A percentile compares a stretch with the other conserved stretches of the same genome.
phyloP scores from a whole-genome alignment of 2,888 invertebrate species.

The Drosophila maculinotata region DNA sequence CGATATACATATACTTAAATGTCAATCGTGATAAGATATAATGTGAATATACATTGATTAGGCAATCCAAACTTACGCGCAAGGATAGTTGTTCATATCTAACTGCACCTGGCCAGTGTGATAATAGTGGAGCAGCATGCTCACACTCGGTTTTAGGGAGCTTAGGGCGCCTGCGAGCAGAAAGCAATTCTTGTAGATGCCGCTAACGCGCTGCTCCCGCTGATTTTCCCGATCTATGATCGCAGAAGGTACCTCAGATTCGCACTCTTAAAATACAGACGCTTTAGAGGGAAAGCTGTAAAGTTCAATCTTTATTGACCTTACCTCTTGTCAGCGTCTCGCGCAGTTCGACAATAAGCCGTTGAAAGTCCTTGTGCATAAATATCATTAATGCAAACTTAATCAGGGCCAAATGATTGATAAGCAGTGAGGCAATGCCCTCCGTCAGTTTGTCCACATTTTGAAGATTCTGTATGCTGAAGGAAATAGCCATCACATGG shows the following conservation, averaged over 20 bases:
- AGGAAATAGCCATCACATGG: conserved; percentile 23
- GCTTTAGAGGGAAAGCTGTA: too few relatives aligned
- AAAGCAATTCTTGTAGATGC: conserved; percentile 34
- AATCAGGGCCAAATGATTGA: conserved; percentile 37
- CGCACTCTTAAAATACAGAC: conserved; percentile 27
- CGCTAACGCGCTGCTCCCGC: conserved; percentile 34
- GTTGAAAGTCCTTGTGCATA: conserved; percentile 20
- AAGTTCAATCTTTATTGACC: background rate
- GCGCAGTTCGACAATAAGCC: conserved; percentile 28
- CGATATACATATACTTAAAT: too few relatives aligned
- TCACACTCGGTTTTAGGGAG: conserved; percentile 23
- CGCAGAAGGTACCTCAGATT: background rate
- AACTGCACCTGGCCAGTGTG: conserved; percentile 31
- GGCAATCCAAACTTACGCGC: conserved; percentile 42
- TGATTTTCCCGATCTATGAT: conserved; percentile 33
- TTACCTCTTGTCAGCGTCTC: conserved; percentile 39
- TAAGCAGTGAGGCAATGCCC: conserved; percentile 32
- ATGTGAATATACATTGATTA: too few relatives aligned
- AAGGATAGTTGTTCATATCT: conserved; percentile 31
- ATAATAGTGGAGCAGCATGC: conserved; percentile 14
- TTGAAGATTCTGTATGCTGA: conserved; percentile 26
- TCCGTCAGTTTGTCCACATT: conserved; percentile 48
- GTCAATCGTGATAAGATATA: too few relatives aligned
- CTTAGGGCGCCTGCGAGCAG: conserved; percentile 31
- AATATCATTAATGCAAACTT: conserved; percentile 48